Percentiles rank a stretch among this genome's conserved stretches.
Evolutionary conservation across 1,140 invertebrate species (phyloP).

Genomic region (Eriocheir sinensis): DNA sequence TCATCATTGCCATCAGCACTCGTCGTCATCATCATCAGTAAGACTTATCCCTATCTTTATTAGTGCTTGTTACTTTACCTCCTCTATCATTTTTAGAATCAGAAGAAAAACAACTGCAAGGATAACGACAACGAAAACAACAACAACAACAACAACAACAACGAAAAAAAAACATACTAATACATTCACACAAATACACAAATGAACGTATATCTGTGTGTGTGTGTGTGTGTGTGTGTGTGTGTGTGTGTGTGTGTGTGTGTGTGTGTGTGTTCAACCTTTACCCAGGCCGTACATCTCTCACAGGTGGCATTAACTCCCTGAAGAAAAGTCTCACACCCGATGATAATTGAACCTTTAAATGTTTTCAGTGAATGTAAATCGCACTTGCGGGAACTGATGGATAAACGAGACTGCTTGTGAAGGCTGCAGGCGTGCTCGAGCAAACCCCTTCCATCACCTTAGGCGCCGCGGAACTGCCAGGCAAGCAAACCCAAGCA

Average conservation of each 20-base stretch:
- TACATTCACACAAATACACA: background rate
- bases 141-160: no score
- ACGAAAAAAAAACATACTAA: no score
- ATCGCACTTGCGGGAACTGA: background rate
- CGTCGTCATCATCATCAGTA: no score
- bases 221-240: constrained; percentile 37
- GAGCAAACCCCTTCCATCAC: background rate
- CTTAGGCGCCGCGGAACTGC: background rate
- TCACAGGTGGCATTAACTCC: background rate
- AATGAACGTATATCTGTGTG: constrained; percentile 45
- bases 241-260: constrained; percentile 31
- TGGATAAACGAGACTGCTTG: background rate
- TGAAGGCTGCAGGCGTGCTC: background rate
- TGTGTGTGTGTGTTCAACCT: background rate
- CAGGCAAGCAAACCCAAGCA: background rate
- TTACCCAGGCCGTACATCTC: background rate
- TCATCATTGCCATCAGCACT: no score
- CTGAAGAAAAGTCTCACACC: background rate
- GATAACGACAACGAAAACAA: no score
- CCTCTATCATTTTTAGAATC: no score
- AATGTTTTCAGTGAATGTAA: background rate
- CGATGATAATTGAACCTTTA: background rate
- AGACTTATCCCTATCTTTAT: no score
- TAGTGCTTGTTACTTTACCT: no score
- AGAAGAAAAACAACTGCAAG: no score